A percentile compares a stretch with the other conserved stretches of the same genome.
These are phyloP conservation scores for Acanthoscelides obtectus DNA, from an alignment of 2,888 invertebrate species.

Conservation along the genomic window DNA sequence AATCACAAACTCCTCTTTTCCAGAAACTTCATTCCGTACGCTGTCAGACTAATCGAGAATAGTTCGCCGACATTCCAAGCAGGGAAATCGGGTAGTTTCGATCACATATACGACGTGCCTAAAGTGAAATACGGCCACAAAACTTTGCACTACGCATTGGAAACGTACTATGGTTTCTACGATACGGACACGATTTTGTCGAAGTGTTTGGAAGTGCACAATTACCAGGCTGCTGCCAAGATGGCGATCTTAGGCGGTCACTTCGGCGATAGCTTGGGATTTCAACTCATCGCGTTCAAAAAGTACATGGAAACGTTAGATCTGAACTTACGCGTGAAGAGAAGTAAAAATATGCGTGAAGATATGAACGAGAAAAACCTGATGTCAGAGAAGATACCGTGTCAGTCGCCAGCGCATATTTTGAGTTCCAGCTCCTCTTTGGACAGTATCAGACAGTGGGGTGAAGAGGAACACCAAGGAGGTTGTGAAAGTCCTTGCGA, in stretches of 20 bases:
- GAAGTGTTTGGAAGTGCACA: conserved; percentile 40
- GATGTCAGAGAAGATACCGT: conserved; percentile 21
- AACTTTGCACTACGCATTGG: conserved; percentile 43
- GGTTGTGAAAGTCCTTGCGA: conserved; percentile 46
- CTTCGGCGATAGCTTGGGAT: conserved; percentile 45
- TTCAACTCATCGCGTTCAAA: conserved; percentile 43
- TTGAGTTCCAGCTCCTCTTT: conserved; percentile 44
- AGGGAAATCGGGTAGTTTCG: conserved; percentile 19
- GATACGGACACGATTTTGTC: conserved; percentile 42
- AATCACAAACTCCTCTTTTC: conserved; percentile 37
- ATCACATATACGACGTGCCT: conserved; percentile 29
- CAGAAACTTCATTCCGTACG: conserved; percentile 31
- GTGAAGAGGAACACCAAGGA: conserved; percentile 46
- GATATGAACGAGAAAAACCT: conserved; percentile 28
- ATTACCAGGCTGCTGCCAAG: conserved; percentile 46
- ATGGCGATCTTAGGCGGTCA: conserved; percentile 43
- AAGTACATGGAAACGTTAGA: conserved; percentile 37
- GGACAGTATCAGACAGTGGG: conserved; percentile 47
- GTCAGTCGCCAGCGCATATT: conserved; percentile 38
- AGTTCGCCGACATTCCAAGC: conserved; percentile 3
- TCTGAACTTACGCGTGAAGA: conserved; percentile 33
- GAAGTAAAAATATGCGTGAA: conserved; percentile 31
- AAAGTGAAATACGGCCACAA: conserved; percentile 36
- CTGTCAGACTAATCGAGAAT: conserved; percentile 31
- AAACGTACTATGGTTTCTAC: conserved; percentile 44